Percentiles rank a stretch among this genome's conserved stretches.
Conservation (phyloP, 2,888 invertebrate species). For the Acronicta psi region DNA sequence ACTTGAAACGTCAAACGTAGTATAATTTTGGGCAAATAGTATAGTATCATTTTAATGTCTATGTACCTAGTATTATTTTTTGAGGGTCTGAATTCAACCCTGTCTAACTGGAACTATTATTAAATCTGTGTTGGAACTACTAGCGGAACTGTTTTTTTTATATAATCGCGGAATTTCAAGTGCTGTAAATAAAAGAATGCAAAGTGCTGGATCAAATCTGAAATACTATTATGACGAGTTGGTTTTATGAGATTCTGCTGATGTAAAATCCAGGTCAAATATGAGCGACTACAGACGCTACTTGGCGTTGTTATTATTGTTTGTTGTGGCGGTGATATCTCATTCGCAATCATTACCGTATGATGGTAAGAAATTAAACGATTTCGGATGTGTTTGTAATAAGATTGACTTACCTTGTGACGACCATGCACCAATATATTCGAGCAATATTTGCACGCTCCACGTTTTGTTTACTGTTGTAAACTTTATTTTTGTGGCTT, state of each 20-base stretch:
- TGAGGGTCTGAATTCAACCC: no score
- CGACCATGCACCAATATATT: background rate
- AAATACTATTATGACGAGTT: conserved; percentile 11
- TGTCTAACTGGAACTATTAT: no score
- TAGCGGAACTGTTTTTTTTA: background rate
- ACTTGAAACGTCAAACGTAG: no score
- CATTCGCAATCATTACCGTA: conserved; percentile 67
- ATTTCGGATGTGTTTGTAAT: background rate
- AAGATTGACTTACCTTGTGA: background rate
- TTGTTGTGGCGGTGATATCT: conserved; percentile 56
- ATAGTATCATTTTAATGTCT: no score
- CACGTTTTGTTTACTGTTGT: background rate
- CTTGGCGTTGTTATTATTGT: conserved; percentile 56
- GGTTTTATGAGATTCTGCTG: conserved; percentile 7
- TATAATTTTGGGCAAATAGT: no score
- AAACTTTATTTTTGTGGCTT: background rate
- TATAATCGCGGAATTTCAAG: conserved; percentile 19
- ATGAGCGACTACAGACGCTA: conserved; percentile 48
- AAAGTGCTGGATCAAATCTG: conserved; percentile 10
- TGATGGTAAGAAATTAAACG: conserved; percentile 68
- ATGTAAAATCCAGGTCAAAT: conserved; percentile 34
- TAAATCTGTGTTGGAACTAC: conserved; percentile 13
- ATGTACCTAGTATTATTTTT: no score
- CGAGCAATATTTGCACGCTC: background rate
- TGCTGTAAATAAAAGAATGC: conserved; percentile 42